Conservation (phyloP, 2,888 invertebrate genomes). For the Pseudococcus longispinus region DNA sequence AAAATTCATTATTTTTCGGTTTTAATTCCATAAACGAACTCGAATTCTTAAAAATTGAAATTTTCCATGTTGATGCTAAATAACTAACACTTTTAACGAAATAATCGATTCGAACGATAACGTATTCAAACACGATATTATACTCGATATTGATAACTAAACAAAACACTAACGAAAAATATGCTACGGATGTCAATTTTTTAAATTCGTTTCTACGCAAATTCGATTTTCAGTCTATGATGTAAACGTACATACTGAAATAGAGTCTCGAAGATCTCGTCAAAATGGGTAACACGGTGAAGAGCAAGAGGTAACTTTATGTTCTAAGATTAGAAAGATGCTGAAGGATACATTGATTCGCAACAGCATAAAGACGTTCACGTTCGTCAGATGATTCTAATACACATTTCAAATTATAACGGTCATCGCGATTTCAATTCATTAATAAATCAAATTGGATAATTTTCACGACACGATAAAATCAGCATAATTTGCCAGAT, state of each 20-base stretch:
- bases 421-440: neutral
- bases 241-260: neutral
- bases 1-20: neutral
- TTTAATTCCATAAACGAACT: neutral
- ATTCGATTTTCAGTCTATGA: neutral
- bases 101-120: neutral
- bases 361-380: neutral
- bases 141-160: neutral
- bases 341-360: conserved; percentile 48
- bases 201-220: neutral
- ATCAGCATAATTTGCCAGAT: neutral
- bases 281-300: neutral
- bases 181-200: neutral
- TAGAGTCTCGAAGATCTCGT: neutral
- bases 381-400: neutral
- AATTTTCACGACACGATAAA: neutral
- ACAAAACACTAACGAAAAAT: neutral
- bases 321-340: conserved; percentile 52
- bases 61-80: neutral
- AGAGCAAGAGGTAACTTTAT: neutral
- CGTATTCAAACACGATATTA: neutral
- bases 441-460: neutral
- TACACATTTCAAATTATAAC: neutral
- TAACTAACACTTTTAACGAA: neutral
- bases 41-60: neutral